Evolutionary conservation across 2,888 invertebrate species (phyloP), one percentile per base, ranked within the genome.

Genomic region (Cinara cedri): DNA sequence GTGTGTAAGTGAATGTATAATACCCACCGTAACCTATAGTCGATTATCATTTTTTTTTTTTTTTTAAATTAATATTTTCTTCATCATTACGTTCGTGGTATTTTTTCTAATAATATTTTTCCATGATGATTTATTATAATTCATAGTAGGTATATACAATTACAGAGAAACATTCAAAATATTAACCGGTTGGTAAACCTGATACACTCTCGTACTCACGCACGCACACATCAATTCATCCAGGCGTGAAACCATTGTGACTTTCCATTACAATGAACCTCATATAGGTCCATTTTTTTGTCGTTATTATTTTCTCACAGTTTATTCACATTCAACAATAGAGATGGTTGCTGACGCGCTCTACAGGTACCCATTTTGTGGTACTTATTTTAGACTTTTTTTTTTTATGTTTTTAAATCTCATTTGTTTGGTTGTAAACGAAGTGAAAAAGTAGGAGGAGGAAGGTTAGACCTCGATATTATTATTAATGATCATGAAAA

Each of bases 221-320:
- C 68, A 68, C 78, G 68, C 78, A 60, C 70, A 42, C 24, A 16
- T 4, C 13, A 3, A 62, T 49, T 60, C 70, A 49, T 51, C 78
- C 78, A 78, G 78, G 78, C 78, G 70, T 78, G 78, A 78, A 78
- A 14, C 34, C 78, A 78, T 70, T 78, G 78, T 78, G 78, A 70
- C 78, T 78, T 68, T 75, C 74, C 74, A 75, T 70, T 68, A 78
- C 78, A 78, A 78, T 70, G 78, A 70, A 78, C 70, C 57, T 78
- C 78, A 19, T 68, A 42, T 51, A 62, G 49, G 68, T 51, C 34
- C 21, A 19, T 57, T 68, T 55, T 63, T 66, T 49, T 42, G 19
- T 66, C 66, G 57, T 76, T 68, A 68, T 76, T 66, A 75, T 78
- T 70, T 70, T 78, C 78, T 70, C 78, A 78, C 60, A 78, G 78